Evolutionary conservation across 1,140 invertebrate genomes (phyloP).

Genomic region (Drosophila dunni): DNA sequence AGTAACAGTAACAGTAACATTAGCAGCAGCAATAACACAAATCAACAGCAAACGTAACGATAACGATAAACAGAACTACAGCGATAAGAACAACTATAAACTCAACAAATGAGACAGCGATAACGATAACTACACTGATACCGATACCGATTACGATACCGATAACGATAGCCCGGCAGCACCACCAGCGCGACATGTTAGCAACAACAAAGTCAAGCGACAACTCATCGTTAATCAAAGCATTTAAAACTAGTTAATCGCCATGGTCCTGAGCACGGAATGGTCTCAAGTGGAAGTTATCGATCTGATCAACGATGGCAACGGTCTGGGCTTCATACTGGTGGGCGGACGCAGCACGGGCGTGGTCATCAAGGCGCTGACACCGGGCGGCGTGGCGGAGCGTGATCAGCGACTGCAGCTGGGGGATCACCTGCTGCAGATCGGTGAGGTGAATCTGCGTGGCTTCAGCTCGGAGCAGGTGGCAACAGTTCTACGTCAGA

Average conservation of each 20-base stretch:
- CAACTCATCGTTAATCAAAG: conserved; percentile 12
- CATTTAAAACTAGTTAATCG: conserved; percentile 12
- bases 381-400: conserved; percentile 96
- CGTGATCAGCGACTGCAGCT: conserved; percentile 94
- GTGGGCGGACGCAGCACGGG: conserved; percentile 97
- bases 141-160: background rate
- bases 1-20: conserved; percentile 30
- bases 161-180: conserved; percentile 45
- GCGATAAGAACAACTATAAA: conserved; percentile 25
- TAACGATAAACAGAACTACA: conserved; percentile 26
- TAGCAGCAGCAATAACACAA: conserved; percentile 28
- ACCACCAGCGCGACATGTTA: conserved; percentile 71
- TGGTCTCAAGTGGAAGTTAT: conserved; percentile 97
- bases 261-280: conserved; percentile 93
- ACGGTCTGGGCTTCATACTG: conserved; percentile 94
- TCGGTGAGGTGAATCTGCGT: conserved; percentile 95
- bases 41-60: conserved; percentile 18
- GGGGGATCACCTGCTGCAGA: conserved; percentile 97
- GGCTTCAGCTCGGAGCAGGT: conserved; percentile 97
- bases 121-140: background rate
- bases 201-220: conserved; percentile 23
- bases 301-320: conserved; percentile 93
- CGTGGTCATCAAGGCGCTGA: conserved; percentile 97
- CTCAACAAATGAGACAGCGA: background rate
- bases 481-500: conserved; percentile 94